These are phyloP conservation scores for Antheraea assamensis DNA, from an alignment of 2,888 invertebrate genomes.

Conservation along the genomic window DNA sequence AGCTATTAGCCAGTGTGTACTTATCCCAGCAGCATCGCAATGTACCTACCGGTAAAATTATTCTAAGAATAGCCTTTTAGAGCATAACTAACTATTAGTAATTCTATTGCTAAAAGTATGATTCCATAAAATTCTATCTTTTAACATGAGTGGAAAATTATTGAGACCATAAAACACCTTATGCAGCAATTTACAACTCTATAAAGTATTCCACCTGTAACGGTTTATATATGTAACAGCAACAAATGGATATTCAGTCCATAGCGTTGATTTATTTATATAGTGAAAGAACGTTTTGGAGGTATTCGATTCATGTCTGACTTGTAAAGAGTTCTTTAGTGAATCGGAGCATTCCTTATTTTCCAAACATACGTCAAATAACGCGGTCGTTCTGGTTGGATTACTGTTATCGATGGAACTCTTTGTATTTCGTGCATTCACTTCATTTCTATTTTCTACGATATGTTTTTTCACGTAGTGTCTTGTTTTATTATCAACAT, in stretches of 20 bases:
- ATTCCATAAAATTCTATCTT: background rate
- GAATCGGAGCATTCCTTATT: background rate
- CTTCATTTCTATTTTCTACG: slow-evolving; percentile 27
- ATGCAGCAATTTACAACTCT: background rate
- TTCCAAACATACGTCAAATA: background rate
- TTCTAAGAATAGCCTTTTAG: background rate
- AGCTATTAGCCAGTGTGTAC: slow-evolving; percentile 65
- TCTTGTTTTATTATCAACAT: slow-evolving; percentile 40
- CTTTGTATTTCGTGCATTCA: slow-evolving; percentile 16
- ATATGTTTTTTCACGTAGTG: slow-evolving; percentile 50
- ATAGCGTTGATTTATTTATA: slow-evolving; percentile 38
- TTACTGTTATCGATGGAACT: slow-evolving; percentile 15
- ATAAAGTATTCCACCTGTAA: slow-evolving; percentile 49
- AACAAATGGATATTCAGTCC: slow-evolving; percentile 62
- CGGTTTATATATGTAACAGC: slow-evolving; percentile 70
- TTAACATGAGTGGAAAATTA: background rate
- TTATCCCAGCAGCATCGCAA: slow-evolving; percentile 69
- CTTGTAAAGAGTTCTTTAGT: background rate
- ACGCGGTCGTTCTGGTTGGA: slow-evolving; percentile 9
- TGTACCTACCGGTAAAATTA: slow-evolving; percentile 47
- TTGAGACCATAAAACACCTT: background rate
- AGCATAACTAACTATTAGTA: background rate
- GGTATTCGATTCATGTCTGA: slow-evolving; percentile 19
- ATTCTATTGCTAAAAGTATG: background rate
- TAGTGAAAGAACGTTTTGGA: slow-evolving; percentile 22